phyloP scores from a whole-genome alignment of 35 echinoderm and acorn worm species.

The Ophiothrix spiculata region DNA sequence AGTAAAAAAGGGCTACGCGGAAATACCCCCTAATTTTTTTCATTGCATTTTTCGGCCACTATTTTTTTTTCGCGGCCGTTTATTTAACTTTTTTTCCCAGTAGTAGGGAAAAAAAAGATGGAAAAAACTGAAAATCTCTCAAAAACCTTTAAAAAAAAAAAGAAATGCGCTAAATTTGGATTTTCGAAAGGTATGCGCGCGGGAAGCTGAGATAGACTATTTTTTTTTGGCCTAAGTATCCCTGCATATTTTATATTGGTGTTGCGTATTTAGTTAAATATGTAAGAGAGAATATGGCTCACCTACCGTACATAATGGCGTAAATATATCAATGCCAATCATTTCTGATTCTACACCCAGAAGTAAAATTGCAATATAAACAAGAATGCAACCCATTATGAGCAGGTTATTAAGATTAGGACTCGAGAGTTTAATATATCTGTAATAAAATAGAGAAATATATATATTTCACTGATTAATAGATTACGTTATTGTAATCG shows the following conservation, averaged over 20 bases:
- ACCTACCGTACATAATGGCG: constrained; percentile 97
- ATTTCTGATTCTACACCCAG: constrained; percentile 74
- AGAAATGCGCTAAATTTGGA: too few species aligned
- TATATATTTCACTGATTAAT: background rate
- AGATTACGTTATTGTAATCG: background rate
- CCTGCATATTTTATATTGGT: background rate
- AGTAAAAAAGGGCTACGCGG: too few species aligned
- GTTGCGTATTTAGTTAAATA: background rate
- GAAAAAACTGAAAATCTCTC: too few species aligned
- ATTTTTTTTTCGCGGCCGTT: too few species aligned
- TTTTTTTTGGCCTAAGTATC: too few species aligned
- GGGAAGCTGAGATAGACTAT: too few species aligned
- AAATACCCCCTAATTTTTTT: too few species aligned
- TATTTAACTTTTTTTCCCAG: too few species aligned
- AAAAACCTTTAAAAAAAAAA: too few species aligned
- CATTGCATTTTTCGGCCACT: too few species aligned
- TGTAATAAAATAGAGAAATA: constrained; percentile 31
- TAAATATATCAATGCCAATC: constrained; percentile 49
- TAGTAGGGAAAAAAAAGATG: too few species aligned
- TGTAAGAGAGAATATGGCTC: background rate
- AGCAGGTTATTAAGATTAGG: constrained; percentile 92
- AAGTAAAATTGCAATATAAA: constrained; percentile 77
- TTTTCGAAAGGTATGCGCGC: too few species aligned
- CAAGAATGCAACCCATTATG: constrained; percentile 82
- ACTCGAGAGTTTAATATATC: constrained; percentile 97